A percentile compares a stretch with the other conserved stretches of the same genome.
Conservation (phyloP, 2,113 vertebrate genomes). For the Dasyprocta punctata region DNA sequence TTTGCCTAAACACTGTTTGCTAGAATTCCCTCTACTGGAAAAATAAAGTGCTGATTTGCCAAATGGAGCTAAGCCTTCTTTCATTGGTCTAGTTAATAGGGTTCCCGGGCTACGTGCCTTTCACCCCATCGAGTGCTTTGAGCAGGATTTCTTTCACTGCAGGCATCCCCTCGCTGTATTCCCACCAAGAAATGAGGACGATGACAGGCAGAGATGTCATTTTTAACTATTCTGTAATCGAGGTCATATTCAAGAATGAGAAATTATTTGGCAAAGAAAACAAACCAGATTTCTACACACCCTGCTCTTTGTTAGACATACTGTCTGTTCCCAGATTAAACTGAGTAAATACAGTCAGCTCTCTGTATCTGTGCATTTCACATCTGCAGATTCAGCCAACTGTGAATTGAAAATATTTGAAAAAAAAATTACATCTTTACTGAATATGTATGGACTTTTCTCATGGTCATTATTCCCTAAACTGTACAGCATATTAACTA, state of each 20-base stretch:
- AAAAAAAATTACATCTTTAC: neutral
- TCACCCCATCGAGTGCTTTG: neutral
- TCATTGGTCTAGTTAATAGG: constrained; percentile 6
- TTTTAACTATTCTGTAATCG: constrained; percentile 43
- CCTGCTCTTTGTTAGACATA: neutral
- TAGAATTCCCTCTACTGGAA: constrained; percentile 54
- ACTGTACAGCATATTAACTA: neutral
- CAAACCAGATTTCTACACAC: neutral
- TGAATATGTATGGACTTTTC: neutral
- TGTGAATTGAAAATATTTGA: neutral
- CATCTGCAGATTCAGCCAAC: neutral
- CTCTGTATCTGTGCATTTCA: neutral
- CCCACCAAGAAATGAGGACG: constrained; percentile 20
- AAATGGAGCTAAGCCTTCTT: constrained; percentile 18
- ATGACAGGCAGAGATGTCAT: neutral
- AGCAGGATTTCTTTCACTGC: constrained; percentile 18
- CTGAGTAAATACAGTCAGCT: neutral
- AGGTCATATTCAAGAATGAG: constrained; percentile 49
- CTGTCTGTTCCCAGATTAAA: neutral
- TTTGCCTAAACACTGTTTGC: constrained; percentile 59
- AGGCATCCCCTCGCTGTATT: constrained; percentile 8
- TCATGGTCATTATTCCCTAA: neutral
- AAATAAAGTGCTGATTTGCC: constrained; percentile 72
- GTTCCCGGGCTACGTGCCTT: neutral
- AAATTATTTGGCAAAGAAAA: constrained; percentile 61